Conservation (phyloP, 2,797 vertebrate species). For the Lagorchestes hirsutus region DNA sequence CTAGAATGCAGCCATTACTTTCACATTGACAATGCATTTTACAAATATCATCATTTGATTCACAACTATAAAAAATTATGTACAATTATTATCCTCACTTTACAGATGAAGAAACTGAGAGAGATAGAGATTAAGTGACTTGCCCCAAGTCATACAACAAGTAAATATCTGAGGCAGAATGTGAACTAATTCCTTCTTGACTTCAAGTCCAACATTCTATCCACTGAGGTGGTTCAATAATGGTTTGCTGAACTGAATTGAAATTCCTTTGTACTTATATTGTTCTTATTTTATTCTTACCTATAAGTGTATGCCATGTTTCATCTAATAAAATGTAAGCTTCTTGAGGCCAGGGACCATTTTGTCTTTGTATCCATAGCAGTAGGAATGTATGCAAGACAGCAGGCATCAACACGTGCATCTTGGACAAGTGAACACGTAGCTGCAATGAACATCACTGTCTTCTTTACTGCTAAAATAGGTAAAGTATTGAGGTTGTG, state of each 20-base stretch:
- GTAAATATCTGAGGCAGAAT: not conserved
- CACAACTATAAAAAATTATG: not conserved
- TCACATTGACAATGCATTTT: not conserved
- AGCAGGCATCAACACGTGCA: not conserved
- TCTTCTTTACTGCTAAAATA: not conserved
- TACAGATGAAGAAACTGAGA: not conserved
- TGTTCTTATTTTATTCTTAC: not conserved
- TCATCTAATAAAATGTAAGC: not conserved
- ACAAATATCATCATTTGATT: not conserved
- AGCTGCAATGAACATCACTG: not conserved
- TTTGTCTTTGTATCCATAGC: not conserved
- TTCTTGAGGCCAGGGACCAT: not conserved
- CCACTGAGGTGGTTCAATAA: not conserved
- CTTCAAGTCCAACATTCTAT: not conserved
- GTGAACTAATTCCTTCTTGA: not conserved
- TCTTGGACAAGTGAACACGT: not conserved
- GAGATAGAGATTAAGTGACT: not conserved
- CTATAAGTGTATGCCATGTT: not conserved
- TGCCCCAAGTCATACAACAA: not conserved
- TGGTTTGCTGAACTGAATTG: not conserved
- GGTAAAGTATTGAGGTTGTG: conserved; percentile 21
- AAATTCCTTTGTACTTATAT: not conserved
- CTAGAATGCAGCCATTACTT: not conserved
- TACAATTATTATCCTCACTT: not conserved
- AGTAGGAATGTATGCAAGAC: not conserved